A percentile compares a stretch with the other conserved stretches of the same genome.
These are phyloP conservation scores for Typhlichthys eigenmanni DNA, from an alignment of 2,797 vertebrate genomes.

Conservation along the genomic window DNA sequence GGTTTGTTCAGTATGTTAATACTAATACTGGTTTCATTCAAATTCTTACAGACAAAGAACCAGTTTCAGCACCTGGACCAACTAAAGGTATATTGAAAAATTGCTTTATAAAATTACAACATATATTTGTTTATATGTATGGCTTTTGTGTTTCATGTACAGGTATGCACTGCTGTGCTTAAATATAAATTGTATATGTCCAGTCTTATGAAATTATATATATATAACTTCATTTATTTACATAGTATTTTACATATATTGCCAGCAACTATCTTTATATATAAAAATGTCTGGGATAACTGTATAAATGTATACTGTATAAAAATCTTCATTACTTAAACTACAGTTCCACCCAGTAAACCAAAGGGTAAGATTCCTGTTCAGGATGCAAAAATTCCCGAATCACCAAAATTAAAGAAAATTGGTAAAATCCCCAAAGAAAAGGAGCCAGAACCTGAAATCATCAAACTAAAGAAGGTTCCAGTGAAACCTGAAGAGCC, in stretches of 20 bases:
- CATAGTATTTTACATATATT: background rate
- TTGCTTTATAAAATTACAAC: conserved; percentile 7
- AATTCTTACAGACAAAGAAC: conserved; percentile 76
- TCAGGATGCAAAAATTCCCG: conserved; percentile 65
- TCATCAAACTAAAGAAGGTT: conserved; percentile 62
- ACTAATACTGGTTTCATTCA: conserved; percentile 46
- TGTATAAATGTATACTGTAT: background rate
- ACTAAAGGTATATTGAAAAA: conserved; percentile 86
- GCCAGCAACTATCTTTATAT: background rate
- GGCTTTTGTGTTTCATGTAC: background rate
- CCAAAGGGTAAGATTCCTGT: conserved; percentile 71
- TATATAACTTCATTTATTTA: conserved; percentile 4
- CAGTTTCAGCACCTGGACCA: conserved; percentile 85
- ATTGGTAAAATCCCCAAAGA: conserved; percentile 56
- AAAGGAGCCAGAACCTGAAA: conserved; percentile 62
- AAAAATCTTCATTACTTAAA: conserved; percentile 48
- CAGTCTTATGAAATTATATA: too few relatives aligned
- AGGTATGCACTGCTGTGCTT: background rate
- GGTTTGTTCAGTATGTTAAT: conserved; percentile 23
- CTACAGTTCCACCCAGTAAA: conserved; percentile 68
- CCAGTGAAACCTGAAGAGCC: conserved; percentile 55
- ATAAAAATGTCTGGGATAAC: conserved; percentile 13
- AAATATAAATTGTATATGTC: conserved; percentile 1
- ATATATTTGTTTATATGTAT: conserved; percentile 1
- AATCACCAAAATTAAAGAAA: conserved; percentile 67